Evolutionary conservation across 1,140 invertebrate species (phyloP).

Genomic region (Penaeus indicus): DNA sequence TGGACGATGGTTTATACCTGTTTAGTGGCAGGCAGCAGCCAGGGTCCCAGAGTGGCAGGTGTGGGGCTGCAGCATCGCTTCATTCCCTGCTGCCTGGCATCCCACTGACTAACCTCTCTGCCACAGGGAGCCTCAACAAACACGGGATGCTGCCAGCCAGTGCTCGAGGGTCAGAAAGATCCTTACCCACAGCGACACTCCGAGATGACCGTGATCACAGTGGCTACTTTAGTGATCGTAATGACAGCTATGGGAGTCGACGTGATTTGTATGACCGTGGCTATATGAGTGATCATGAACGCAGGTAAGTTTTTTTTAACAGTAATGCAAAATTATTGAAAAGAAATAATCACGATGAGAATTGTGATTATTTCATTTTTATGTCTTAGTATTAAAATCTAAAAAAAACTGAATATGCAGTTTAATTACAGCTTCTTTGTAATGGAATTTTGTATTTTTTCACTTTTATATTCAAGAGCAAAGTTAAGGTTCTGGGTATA

Average conservation of each 20-base stretch:
- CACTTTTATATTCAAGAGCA: no score
- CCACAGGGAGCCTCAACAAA: conserved; percentile 57
- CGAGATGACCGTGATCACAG: conserved; percentile 73
- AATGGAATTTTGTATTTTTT: no score
- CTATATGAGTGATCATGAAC: conserved; percentile 66
- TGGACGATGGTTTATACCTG: conserved; percentile 26
- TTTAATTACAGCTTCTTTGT: no score
- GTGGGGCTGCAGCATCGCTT: conserved; percentile 34
- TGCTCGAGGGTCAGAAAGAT: conserved; percentile 56
- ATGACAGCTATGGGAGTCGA: conserved; percentile 81
- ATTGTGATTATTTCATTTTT: no score
- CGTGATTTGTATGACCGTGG: conserved; percentile 65
- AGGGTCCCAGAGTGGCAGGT: conserved; percentile 4
- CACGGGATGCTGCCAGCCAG: conserved; percentile 54
- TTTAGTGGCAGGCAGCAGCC: conserved; percentile 29
- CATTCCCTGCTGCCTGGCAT: background rate
- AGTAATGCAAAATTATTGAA: no score
- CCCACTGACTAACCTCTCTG: conserved; percentile 8
- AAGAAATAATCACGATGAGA: no score
- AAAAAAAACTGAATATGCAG: no score
- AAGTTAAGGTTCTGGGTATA: no score
- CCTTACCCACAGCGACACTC: conserved; percentile 57
- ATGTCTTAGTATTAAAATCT: no score
- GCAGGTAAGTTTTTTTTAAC: conserved; percentile 68
- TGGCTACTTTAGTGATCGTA: conserved; percentile 77